phyloP scores from a whole-genome alignment of 2,888 invertebrate species.

The Mimas tiliae region DNA sequence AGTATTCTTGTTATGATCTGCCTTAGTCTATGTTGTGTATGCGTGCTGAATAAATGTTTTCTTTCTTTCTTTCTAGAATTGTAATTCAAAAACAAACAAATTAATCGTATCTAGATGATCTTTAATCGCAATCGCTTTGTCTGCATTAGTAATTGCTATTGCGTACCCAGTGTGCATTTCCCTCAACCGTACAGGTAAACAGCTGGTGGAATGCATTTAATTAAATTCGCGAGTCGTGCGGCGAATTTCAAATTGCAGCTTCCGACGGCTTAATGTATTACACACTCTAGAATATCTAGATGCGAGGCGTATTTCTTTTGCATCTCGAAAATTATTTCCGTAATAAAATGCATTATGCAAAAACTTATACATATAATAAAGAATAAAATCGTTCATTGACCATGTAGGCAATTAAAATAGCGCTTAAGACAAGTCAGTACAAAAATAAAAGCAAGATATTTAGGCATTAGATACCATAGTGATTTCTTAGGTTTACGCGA shows the following conservation, averaged over 20 bases:
- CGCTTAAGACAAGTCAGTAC: no score
- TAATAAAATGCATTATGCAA: background rate
- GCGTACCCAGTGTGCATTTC: conserved; percentile 1
- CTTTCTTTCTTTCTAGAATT: no score
- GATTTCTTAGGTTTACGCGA: no score
- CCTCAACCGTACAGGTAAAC: conserved; percentile 25
- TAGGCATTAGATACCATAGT: no score
- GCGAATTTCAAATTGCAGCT: conserved; percentile 39
- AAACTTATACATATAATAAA: no score
- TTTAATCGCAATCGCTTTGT: background rate
- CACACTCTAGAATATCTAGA: background rate
- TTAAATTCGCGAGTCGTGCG: conserved; percentile 41
- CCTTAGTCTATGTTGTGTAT: no score
- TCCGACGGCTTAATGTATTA: background rate
- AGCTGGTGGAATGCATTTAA: conserved; percentile 37
- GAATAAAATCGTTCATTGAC: no score
- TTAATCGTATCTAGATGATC: no score
- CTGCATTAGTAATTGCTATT: conserved; percentile 7
- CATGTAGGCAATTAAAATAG: no score
- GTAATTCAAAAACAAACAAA: background rate
- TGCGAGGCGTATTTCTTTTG: background rate
- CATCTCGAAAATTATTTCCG: background rate
- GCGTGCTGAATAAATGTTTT: no score
- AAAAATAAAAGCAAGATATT: no score
- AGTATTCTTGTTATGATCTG: no score